Base-by-base conservation (phyloP, 2,888 invertebrate genomes). In the Elmis aenea region DNA sequence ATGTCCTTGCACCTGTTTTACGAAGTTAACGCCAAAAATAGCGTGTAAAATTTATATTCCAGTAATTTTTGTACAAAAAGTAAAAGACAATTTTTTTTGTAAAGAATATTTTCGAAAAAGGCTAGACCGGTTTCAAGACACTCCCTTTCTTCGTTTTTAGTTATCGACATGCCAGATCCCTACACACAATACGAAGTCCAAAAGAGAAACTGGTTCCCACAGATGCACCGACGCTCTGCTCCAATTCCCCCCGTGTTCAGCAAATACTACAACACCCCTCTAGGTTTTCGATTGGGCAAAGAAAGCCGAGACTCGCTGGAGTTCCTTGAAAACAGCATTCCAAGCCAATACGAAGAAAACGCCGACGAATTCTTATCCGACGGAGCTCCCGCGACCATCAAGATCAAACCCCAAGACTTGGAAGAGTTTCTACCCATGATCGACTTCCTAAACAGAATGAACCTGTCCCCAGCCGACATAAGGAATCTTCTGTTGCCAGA, bases 151-250 rank as follows among this genome's bases (percentile, higher is more conserved):
- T n/a, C n/a, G n/a, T n/a, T n/a, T n/a, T n/a, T n/a, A 59, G 53
- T 57, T 42, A 51, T 61, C 38, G 67, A 66, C 42, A 60, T 67
- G 54, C 59, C 58, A 14, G 67, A 67, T 45, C 67, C 67, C 3
- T 61, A 63, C 32, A 57, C 38, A 24, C 23, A 42, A 24, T 61
- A 61, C 32, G 40, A 53, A 29, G 43, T 56, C 6, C 29, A 45
- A 8, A 68, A 68, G 47, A 52, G 64, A 33, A 43, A 53, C 9
- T 64, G 64, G 62, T 54, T 62, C n/a, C 66, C 66, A 8, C 64
- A 64, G 44, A 67, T 68, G 64, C 61, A 58, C 14, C 60, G 66
- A 3, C 45, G 64, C 22, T 57, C 63, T 2, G 25, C 56, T 5
- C 51, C 55, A 1, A 13, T 39, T 8, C 37, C 52, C 3, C 31